phyloP scores from a whole-genome alignment of 2,113 vertebrate species.

The Chaetodon auriga region DNA sequence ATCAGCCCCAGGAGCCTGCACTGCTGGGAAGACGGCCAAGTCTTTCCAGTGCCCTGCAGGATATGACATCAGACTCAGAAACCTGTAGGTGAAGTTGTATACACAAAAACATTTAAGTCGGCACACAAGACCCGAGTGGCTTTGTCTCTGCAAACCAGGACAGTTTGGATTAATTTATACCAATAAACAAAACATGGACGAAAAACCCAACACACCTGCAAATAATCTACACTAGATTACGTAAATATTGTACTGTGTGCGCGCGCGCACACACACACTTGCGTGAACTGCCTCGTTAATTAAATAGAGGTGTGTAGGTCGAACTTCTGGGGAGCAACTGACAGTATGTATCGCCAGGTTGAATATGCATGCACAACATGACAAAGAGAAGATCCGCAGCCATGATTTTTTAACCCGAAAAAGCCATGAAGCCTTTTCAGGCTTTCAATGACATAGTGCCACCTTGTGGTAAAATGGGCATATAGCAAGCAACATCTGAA shows the following conservation, averaged over 20 bases:
- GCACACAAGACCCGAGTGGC: background rate
- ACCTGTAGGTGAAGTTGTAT: slow-evolving; percentile 71
- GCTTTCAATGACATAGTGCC: slow-evolving; percentile 34
- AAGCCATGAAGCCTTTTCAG: background rate
- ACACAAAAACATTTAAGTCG: slow-evolving; percentile 42
- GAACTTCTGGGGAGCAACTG: background rate
- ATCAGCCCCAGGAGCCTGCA: slow-evolving; percentile 80
- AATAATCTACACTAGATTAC: background rate
- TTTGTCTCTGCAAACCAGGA: background rate
- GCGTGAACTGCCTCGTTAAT: background rate
- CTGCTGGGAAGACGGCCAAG: slow-evolving; percentile 78
- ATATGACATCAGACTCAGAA: slow-evolving; percentile 80
- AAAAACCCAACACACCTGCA: background rate
- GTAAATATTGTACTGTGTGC: background rate
- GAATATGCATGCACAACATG: background rate
- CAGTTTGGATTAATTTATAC: background rate
- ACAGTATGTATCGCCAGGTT: background rate
- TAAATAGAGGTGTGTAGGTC: background rate
- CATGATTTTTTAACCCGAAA: background rate
- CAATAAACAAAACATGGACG: background rate
- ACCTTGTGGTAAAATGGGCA: slow-evolving; percentile 62
- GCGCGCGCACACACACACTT: background rate
- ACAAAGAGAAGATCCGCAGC: background rate
- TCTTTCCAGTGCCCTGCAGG: slow-evolving; percentile 70
- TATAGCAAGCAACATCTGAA: background rate